Evolutionary conservation across 2,797 vertebrate genomes (phyloP).

Genomic region (Philypnodon macrostomus): DNA sequence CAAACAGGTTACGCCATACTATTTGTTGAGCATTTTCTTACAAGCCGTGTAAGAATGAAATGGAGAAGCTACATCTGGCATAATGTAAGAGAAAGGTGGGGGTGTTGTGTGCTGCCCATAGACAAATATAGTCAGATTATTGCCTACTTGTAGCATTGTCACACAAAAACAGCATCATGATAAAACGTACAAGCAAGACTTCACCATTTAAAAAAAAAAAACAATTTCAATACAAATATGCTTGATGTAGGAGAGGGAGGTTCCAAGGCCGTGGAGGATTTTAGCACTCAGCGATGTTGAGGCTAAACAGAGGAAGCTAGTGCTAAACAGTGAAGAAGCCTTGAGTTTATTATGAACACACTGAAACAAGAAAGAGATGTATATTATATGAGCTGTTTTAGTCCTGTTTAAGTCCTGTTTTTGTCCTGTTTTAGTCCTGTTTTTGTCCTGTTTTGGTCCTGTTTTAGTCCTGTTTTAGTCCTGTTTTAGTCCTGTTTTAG

Average conservation of each 20-base stretch:
- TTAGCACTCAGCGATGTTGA: conserved; percentile 32
- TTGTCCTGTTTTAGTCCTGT: not conserved
- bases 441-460: not conserved
- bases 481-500: not conserved
- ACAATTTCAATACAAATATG: conserved; percentile 32
- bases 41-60: conserved; percentile 1
- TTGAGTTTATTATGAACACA: conserved; percentile 11
- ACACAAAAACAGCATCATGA: conserved; percentile 18
- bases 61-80: conserved; percentile 39
- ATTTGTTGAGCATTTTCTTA: conserved; percentile 23
- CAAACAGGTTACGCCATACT: conserved; percentile 26
- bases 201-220: conserved; percentile 3
- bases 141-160: conserved; percentile 7
- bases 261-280: conserved; percentile 42
- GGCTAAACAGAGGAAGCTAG: conserved; percentile 13
- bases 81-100: conserved; percentile 18
- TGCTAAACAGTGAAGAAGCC: conserved; percentile 9
- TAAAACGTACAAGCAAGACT: conserved; percentile 26
- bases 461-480: not conserved
- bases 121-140: conserved; percentile 32
- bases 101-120: conserved; percentile 35
- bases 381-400: not conserved
- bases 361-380: no score
- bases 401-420: not conserved
- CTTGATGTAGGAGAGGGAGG: conserved; percentile 23